These are phyloP conservation scores for Enteromius afrohamiltoni DNA, from an alignment of 2,797 vertebrate species.

Conservation along the genomic window DNA sequence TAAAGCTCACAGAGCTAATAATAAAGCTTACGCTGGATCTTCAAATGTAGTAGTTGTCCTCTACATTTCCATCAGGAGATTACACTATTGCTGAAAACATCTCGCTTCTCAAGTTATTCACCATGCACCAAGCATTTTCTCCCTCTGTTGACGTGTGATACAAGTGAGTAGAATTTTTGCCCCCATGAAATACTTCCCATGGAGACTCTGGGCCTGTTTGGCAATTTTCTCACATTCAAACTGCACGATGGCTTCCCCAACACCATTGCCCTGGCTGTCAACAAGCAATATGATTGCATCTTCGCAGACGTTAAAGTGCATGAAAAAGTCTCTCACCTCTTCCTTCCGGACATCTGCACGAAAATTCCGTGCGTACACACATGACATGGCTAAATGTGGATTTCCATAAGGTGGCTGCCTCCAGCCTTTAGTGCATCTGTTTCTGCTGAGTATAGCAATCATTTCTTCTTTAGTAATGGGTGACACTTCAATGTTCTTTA, in stretches of 20 bases:
- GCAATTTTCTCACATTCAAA: conserved; percentile 82
- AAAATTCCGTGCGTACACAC: conserved; percentile 80
- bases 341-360: conserved; percentile 81
- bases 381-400: conserved; percentile 44
- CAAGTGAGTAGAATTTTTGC: conserved; percentile 81
- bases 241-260: conserved; percentile 86
- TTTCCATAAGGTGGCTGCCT: not conserved
- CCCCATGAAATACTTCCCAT: conserved; percentile 80
- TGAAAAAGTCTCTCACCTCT: conserved; percentile 83
- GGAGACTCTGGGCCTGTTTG: conserved; percentile 76
- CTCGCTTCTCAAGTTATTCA: conserved; percentile 19
- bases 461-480: conserved; percentile 81
- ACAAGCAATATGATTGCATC: conserved; percentile 80
- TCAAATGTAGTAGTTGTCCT: not conserved
- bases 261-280: conserved; percentile 78
- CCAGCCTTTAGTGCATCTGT: not conserved
- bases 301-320: conserved; percentile 71
- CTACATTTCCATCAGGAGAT: not conserved
- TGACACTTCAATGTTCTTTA: conserved; percentile 78
- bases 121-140: conserved; percentile 65
- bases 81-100: not conserved
- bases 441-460: conserved; percentile 71
- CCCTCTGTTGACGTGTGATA: conserved; percentile 83
- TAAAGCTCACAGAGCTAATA: not conserved
- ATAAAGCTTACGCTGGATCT: not conserved